Base-by-base conservation (phyloP, 2,888 invertebrate species). In the Choreutis nemorana region DNA sequence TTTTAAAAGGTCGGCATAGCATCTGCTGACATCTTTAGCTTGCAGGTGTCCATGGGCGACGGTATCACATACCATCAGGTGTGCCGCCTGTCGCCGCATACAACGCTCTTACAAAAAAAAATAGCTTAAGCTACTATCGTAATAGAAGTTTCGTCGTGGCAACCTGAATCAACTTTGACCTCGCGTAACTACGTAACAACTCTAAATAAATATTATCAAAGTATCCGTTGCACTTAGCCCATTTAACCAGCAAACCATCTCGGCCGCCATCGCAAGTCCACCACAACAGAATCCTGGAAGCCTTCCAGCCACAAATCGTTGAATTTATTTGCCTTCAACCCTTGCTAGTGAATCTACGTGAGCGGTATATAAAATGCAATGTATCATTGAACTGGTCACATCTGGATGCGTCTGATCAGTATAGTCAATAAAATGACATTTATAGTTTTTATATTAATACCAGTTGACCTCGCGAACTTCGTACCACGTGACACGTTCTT, bases 301-400 rank as follows among this genome's bases (percentile, higher is more conserved):
- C 56, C 44, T 62, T 73, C 73, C 73, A 75, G 70, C 71, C 72
- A 60, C 71, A 72, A 71, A 72, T 68, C 70, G 67, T 48, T 54
- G 52, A 70, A 73, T 73, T 70, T 73, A 73, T 75, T 73, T 64
- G 67, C 68, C 67, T 64, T 68, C 68, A 63, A 46, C 58, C 58
- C 53, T 53, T 49, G 55, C 62, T 60, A 63, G 61, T 62, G 63
- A 61, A 65, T 62, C 56, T 67, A 73, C 73, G 72, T 71, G 73
- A 50, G 25, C 41, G 35, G 70, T 56, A 46, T 70, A 68, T 60
- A 57, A 62, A 70, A 64, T 62, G 50, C 56, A 56, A 41, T 32
- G 37, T 29, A 26, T 31, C 38, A 29, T 14, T 22, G 44, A 41
- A 13, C 8, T 38, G 45, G 6, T 6, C 13, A n/a, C 20, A 7